Evolutionary conservation across 1,140 invertebrate genomes (phyloP).

Genomic region (Drosophila sproati): DNA sequence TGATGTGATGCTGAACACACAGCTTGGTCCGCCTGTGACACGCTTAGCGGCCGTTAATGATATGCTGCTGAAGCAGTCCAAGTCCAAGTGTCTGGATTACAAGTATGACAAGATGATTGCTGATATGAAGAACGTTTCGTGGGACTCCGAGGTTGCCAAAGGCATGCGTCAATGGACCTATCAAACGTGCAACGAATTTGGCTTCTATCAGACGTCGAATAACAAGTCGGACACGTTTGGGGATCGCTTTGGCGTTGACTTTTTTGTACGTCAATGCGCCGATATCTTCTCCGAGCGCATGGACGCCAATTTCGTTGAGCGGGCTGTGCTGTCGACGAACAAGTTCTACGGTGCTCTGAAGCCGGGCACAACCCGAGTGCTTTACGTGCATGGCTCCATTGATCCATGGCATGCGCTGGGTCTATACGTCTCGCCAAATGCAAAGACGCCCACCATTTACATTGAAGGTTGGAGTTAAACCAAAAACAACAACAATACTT

Average conservation of each 20-base stretch:
- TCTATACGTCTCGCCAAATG: slow-evolving; percentile 86
- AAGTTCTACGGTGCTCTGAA: slow-evolving; percentile 91
- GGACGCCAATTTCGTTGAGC: slow-evolving; percentile 77
- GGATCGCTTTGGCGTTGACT: slow-evolving; percentile 90
- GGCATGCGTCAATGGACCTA: slow-evolving; percentile 96
- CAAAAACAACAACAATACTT: not conserved
- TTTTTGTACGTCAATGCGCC: slow-evolving; percentile 92
- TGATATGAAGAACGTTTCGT: slow-evolving; percentile 89
- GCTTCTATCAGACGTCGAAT: slow-evolving; percentile 96
- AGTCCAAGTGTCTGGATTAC: slow-evolving; percentile 93
- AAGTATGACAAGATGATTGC: slow-evolving; percentile 92
- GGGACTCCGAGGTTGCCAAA: slow-evolving; percentile 87
- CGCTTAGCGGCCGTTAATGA: slow-evolving; percentile 90
- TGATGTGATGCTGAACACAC: slow-evolving; percentile 89
- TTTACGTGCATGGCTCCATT: slow-evolving; percentile 95
- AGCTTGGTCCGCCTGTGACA: slow-evolving; percentile 87
- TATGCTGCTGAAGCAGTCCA: slow-evolving; percentile 88
- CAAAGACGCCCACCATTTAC: slow-evolving; percentile 88
- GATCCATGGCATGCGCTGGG: slow-evolving; percentile 97
- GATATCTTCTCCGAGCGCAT: slow-evolving; percentile 91
- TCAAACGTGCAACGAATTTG: slow-evolving; percentile 98
- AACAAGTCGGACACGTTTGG: slow-evolving; percentile 91
- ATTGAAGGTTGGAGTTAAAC: slow-evolving; percentile 87
- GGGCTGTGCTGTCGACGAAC: slow-evolving; percentile 90
- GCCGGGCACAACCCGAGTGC: slow-evolving; percentile 90